Conservation (phyloP, 2,113 vertebrate genomes). For the Poecile atricapillus region DNA sequence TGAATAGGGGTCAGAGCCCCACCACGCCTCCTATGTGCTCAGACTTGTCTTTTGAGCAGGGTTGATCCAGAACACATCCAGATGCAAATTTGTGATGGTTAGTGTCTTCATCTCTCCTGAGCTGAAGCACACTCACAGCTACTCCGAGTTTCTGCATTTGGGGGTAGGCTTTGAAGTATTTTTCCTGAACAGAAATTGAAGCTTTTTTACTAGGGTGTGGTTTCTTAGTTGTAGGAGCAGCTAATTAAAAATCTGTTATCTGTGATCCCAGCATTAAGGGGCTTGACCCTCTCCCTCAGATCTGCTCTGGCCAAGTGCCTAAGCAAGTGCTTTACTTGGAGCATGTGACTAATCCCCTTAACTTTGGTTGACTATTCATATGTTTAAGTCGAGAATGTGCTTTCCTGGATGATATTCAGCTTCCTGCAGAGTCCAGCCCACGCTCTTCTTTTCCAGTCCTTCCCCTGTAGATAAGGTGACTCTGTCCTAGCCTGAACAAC, state of each 20-base stretch:
- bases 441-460: background rate
- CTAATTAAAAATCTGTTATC: conserved; percentile 1
- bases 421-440: background rate
- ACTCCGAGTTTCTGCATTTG: background rate
- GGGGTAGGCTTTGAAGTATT: background rate
- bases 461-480: background rate
- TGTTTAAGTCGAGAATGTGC: background rate
- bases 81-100: background rate
- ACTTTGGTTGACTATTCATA: background rate
- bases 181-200: background rate
- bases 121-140: background rate
- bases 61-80: background rate
- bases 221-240: background rate
- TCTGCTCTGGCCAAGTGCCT: background rate
- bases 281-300: background rate
- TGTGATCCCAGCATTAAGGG: background rate
- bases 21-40: background rate
- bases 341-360: background rate
- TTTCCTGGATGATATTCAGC: background rate
- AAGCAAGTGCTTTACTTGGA: background rate
- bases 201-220: background rate
- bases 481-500: background rate
- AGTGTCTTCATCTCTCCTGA: background rate
- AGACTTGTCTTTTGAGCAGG: background rate
- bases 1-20: background rate